Base-by-base conservation (phyloP, 2,113 vertebrate species). In the Aix galericulata region DNA sequence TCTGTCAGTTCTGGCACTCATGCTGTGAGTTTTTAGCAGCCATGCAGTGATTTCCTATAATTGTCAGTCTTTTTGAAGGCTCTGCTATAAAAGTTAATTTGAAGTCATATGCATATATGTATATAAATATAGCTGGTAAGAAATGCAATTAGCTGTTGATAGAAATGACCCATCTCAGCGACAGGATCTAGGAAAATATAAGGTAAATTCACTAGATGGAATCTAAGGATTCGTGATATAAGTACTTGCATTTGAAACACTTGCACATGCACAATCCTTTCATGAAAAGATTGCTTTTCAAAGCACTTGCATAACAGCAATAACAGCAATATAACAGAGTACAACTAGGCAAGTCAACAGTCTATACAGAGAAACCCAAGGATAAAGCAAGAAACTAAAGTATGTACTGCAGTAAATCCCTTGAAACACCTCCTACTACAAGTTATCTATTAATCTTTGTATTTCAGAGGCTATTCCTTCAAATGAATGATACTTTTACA, bases 1-100 rank as follows among this genome's bases (percentile, higher is more conserved):
- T 88, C 89, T 94, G 96, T 89, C 94, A 95, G 86, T 64, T 86
- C 86, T 95, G 92, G 94, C 73, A 60, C 42, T 88, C 93, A 16
- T 11, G 77, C 92, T 94, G 93, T 38, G 93, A 88, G 58, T 40
- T 72, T 93, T 93, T 83, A 96, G 93, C 86, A 94, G 91, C 55
- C 93, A 59, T 11, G 75, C 75, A 83, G 90, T 32, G 88, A 93
- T 86, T 92, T 90, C 82, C 83, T 94, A 71, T 50, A 86, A 87
- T n/a, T 91, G 86, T 92, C 95, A 90, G 73, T 88, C 58, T 86
- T 88, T 75, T 15, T 90, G 90, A 96, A 93, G 86, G 76, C 73
- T 75, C 69, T 86, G 82, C 86, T 75, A 42, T 58, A 82, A 40
- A 94, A 93, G 82, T 78, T 86, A 83, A 95, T 90, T 83, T 79